Conservation (phyloP, 2,797 vertebrate species). For the Odontamblyopus lacepedii region DNA sequence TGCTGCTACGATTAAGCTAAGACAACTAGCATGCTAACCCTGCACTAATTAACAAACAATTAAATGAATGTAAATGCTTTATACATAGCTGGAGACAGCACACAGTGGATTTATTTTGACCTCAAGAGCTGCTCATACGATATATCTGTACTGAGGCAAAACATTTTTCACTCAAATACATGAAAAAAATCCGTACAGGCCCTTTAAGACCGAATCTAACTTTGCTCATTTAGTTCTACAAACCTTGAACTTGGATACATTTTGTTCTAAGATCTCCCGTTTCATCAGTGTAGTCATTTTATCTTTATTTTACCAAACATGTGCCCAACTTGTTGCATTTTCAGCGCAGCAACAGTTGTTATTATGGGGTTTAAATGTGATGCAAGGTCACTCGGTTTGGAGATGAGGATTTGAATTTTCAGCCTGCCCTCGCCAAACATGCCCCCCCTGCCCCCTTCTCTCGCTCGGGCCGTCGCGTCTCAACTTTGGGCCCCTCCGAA, state of each 20-base stretch:
- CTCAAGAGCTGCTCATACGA: too few species aligned
- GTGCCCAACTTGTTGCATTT: background rate
- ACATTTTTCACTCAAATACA: too few species aligned
- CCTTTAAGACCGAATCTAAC: too few species aligned
- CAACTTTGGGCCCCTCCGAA: slow-evolving; percentile 60
- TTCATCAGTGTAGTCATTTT: background rate
- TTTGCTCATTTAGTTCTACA: too few species aligned
- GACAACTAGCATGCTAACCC: too few species aligned
- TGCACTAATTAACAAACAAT: too few species aligned
- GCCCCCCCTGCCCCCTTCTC: slow-evolving; percentile 23
- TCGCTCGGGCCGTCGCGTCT: slow-evolving; percentile 32
- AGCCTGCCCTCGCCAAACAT: background rate
- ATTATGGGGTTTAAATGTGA: slow-evolving; percentile 18
- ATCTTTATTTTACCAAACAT: background rate
- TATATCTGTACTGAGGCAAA: too few species aligned
- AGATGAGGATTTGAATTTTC: slow-evolving; percentile 35
- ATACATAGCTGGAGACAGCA: too few species aligned
- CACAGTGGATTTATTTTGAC: too few species aligned
- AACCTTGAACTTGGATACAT: background rate
- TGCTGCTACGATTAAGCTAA: too few species aligned
- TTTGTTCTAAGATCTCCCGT: background rate
- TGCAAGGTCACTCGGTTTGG: slow-evolving; percentile 35
- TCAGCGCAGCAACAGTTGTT: background rate
- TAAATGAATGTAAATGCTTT: too few species aligned
- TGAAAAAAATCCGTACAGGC: too few species aligned